These are phyloP conservation scores for Aphelocoma californica DNA, from an alignment of 2,797 vertebrate genomes.

Conservation along the genomic window DNA sequence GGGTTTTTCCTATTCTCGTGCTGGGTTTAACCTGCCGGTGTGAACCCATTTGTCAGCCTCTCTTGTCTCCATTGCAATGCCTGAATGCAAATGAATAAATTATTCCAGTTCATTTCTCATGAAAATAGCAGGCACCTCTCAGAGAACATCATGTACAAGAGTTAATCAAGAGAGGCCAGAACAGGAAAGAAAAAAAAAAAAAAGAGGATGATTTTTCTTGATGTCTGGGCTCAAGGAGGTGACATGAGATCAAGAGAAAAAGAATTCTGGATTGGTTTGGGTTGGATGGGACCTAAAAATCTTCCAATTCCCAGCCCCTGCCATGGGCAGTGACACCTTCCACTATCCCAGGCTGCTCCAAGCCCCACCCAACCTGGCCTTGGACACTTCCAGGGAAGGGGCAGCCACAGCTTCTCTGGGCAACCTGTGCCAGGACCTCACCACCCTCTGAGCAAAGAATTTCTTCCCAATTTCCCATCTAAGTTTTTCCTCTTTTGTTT, in stretches of 20 bases:
- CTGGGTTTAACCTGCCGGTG: not conserved
- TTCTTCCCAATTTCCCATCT: not conserved
- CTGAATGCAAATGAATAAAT: conserved; percentile 42
- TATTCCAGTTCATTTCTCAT: conserved; percentile 31
- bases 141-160: not conserved
- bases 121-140: not conserved
- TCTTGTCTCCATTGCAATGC: not conserved
- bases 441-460: accelerated
- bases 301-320: too few relatives aligned
- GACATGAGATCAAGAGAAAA: not conserved
- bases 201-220: not conserved
- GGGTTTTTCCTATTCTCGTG: not conserved
- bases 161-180: not conserved
- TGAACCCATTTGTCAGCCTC: not conserved
- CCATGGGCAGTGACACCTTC: not conserved
- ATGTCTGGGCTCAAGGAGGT: not conserved
- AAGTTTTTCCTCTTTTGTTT: not conserved
- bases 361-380: accelerated
- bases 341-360: accelerated
- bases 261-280: not conserved
- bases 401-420: not conserved
- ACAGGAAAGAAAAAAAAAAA: not conserved
- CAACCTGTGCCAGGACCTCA: accelerated
- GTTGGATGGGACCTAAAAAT: not conserved
- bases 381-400: not conserved